Percentiles rank a stretch among this genome's conserved stretches.
These are phyloP conservation scores for Holacanthus passer DNA, from an alignment of 2,113 vertebrate species.

Conservation along the genomic window DNA sequence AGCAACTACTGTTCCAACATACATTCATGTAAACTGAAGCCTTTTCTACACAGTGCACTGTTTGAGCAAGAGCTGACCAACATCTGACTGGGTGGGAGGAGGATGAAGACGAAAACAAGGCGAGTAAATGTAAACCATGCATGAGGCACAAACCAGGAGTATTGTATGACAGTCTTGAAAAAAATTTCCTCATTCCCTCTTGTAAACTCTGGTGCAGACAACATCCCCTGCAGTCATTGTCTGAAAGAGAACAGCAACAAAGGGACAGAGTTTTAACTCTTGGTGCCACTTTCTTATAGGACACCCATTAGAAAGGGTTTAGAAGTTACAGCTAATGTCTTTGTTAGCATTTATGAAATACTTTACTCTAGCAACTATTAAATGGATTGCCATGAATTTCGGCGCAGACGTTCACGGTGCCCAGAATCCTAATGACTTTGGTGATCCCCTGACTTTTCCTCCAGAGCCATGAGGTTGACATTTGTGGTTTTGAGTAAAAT, in stretches of 20 bases:
- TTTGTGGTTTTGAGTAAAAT: too few species aligned
- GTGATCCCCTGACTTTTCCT: too few species aligned
- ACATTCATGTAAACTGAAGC: conserved; percentile 7
- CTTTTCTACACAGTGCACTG: conserved; percentile 24
- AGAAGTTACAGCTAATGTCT: not conserved
- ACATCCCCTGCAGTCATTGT: conserved; percentile 92
- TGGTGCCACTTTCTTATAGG: not conserved
- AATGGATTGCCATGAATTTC: too few species aligned
- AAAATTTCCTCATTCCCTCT: conserved; percentile 85
- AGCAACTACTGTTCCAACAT: conserved; percentile 7
- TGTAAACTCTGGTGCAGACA: conserved; percentile 91
- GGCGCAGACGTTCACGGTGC: too few species aligned
- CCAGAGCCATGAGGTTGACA: too few species aligned
- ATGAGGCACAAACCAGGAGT: conserved; percentile 46
- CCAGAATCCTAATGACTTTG: too few species aligned
- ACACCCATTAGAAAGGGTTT: not conserved
- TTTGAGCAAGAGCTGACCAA: conserved; percentile 38
- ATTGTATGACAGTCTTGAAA: conserved; percentile 25
- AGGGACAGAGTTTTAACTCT: not conserved
- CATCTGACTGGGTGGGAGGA: conserved; percentile 35
- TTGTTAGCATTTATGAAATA: not conserved
- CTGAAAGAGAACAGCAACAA: conserved; percentile 79
- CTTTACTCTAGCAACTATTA: too few species aligned
- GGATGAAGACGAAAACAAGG: conserved; percentile 33
- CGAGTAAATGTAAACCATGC: conserved; percentile 60